Evolutionary conservation across 2,797 vertebrate species (phyloP).

Genomic region (Thamnophis elegans): DNA sequence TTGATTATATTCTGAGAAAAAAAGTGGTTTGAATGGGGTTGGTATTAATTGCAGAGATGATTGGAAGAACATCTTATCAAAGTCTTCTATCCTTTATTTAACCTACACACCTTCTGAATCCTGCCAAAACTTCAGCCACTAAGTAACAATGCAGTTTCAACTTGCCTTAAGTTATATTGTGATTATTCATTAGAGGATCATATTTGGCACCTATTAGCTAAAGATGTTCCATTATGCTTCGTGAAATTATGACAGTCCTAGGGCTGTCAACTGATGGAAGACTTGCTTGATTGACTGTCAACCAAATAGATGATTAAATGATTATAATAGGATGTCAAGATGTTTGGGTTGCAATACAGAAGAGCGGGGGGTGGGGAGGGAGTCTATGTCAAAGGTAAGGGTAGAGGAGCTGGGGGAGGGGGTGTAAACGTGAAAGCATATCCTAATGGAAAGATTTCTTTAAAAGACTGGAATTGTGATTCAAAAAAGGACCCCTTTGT

Average conservation of each 20-base stretch:
- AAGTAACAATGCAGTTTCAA: background rate
- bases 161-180: background rate
- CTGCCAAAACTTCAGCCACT: background rate
- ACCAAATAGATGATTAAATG: slow-evolving; percentile 15
- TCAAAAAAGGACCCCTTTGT: background rate
- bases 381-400: background rate
- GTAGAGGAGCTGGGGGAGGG: background rate
- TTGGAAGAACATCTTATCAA: background rate
- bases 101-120: background rate
- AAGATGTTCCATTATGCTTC: slow-evolving; percentile 17
- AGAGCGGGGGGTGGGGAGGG: background rate
- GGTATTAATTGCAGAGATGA: background rate
- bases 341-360: slow-evolving; percentile 4
- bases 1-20: background rate
- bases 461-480: background rate
- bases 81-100: background rate
- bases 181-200: slow-evolving; percentile 11
- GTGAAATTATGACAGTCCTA: background rate
- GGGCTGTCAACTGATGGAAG: slow-evolving; percentile 25
- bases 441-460: background rate
- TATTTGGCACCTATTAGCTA: slow-evolving; percentile 14
- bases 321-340: slow-evolving; percentile 26
- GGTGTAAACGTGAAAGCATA: background rate
- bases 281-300: slow-evolving; percentile 20
- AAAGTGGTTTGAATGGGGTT: background rate